Evolutionary conservation across 2,113 vertebrate genomes (phyloP).

Genomic region (Eclectus roratus): DNA sequence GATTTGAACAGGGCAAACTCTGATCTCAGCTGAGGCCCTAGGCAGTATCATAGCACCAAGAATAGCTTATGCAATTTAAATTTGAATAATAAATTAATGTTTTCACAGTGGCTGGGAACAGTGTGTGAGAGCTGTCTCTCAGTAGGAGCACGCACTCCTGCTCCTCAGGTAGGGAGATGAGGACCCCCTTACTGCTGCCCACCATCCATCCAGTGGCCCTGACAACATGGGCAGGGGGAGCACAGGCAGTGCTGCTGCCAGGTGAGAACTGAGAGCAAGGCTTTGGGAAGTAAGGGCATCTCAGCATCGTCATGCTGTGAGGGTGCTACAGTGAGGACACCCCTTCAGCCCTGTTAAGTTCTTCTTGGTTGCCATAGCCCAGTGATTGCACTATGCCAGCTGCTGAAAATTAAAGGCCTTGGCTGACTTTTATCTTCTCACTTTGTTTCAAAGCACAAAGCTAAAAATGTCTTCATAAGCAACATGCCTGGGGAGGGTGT

Average conservation of each 20-base stretch:
- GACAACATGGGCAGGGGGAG: background rate
- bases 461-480: background rate
- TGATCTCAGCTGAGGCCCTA: background rate
- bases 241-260: rapidly evolving
- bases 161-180: rapidly evolving
- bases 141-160: background rate
- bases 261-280: background rate
- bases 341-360: background rate
- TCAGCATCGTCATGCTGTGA: background rate
- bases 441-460: background rate
- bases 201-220: background rate
- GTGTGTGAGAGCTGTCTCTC: background rate
- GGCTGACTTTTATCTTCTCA: background rate
- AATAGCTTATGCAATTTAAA: background rate
- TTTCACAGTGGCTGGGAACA: background rate
- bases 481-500: background rate
- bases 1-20: background rate
- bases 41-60: background rate
- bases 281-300: background rate
- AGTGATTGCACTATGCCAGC: background rate
- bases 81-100: background rate
- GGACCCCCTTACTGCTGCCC: background rate
- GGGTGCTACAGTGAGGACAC: rapidly evolving
- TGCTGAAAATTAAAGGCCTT: background rate
- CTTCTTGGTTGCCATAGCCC: background rate